Evolutionary conservation across 2,797 vertebrate genomes (phyloP), one percentile per base, ranked within the genome.

Genomic region (Eulemur albifrons): DNA sequence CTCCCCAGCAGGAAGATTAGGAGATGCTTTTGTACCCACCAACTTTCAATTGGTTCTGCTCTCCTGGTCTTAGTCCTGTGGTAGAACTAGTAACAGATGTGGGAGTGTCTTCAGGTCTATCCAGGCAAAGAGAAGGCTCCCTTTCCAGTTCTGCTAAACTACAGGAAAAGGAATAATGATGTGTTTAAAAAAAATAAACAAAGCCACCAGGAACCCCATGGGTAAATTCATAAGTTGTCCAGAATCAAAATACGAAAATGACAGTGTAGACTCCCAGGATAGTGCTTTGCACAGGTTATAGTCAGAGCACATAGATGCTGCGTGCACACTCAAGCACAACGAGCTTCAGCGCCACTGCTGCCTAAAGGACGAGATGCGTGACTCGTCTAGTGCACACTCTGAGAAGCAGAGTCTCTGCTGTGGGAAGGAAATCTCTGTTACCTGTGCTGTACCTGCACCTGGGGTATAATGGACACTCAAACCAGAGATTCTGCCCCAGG

Each of bases 101-200:
- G 15, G 23, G 63, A 27, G 14, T 57, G 10, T 81, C 38, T 69
- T 88, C n/a, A 43, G 17, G 21, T 14, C 48, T 63, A 9, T 25
- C 8, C 57, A 50, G 59, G 38, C 63, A 77, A 59, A 70, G 23
- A 72, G 67, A 93, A 88, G 43, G 4, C 17, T 90, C 35, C 59
- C 32, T 82, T 88, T 88, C 73, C 35, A 73, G 30, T 38, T 95
- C 70, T 63, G 35, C 27, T n/a, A 23, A 75, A 61, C 30, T n/a
- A 9, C 9, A 52, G 25, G 32, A 72, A 65, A 83, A 95, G 38
- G 69, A 59, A 93, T 72, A 76, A 76, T 65, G 25, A 63, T 38
- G 21, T 82, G 2, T 81, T 52, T 57, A 7, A 30, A 25, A 65
- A 69, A 18, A 30, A 20, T 11, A 65, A 63, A 48, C 38, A 75